A percentile compares a stretch with the other conserved stretches of the same genome.
These are phyloP conservation scores for Gavia stellata DNA, from an alignment of 2,113 vertebrate species.

Conservation along the genomic window DNA sequence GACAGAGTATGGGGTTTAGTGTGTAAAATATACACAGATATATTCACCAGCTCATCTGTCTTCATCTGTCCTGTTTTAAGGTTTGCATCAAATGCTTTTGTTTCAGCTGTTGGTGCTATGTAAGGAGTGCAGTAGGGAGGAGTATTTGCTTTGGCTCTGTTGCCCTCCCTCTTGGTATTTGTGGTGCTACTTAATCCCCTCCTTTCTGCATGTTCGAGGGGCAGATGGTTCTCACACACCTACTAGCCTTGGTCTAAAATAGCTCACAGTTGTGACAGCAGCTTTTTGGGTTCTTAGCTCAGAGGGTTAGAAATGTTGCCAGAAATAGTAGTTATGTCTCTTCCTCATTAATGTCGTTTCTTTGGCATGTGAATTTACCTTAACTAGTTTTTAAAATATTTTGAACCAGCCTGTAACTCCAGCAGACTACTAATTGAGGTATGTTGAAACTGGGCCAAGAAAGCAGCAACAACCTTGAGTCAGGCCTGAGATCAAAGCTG, in stretches of 20 bases:
- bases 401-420: neutral
- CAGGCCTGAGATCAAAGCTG: conserved; percentile 20
- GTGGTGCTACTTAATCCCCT: neutral
- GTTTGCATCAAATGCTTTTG: neutral
- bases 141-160: neutral
- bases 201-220: neutral
- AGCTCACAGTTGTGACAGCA: neutral
- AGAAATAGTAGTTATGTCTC: neutral
- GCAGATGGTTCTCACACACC: neutral
- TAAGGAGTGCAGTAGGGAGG: neutral
- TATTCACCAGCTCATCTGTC: neutral
- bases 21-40: neutral
- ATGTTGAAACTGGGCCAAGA: neutral
- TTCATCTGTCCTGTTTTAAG: neutral
- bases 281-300: neutral
- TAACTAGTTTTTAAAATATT: neutral
- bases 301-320: neutral
- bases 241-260: neutral
- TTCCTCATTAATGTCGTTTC: neutral
- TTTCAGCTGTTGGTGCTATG: neutral
- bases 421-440: neutral
- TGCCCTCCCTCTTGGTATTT: neutral
- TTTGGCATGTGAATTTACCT: neutral
- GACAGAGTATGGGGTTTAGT: neutral
- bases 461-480: neutral